A percentile compares a stretch with the other conserved stretches of the same genome.
Evolutionary conservation across 2,888 invertebrate genomes (phyloP).

Genomic region (Linnaemya tessellans): DNA sequence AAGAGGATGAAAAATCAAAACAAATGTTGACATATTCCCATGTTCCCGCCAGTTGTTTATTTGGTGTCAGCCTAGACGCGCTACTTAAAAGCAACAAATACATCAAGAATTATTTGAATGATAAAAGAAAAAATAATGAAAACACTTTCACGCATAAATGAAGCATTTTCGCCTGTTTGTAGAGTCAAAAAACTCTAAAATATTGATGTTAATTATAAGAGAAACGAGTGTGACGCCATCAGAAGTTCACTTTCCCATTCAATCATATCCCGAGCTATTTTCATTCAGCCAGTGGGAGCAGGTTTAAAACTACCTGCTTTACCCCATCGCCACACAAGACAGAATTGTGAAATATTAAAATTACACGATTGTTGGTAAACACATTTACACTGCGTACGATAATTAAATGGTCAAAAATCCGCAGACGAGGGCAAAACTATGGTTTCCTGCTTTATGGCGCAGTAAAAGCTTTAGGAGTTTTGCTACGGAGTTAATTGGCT

Average conservation of each 20-base stretch:
- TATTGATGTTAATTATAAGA: not conserved
- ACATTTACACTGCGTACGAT: not conserved
- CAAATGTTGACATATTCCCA: not conserved
- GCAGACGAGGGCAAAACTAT: too few relatives aligned
- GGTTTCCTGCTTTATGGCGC: too few relatives aligned
- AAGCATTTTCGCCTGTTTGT: not conserved
- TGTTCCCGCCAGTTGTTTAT: not conserved
- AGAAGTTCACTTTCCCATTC: not conserved
- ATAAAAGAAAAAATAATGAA: not conserved
- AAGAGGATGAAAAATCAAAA: not conserved
- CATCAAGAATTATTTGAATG: not conserved
- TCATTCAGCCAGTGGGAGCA: not conserved
- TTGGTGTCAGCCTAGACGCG: not conserved
- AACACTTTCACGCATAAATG: not conserved
- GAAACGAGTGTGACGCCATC: not conserved
- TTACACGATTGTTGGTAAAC: not conserved
- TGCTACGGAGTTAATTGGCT: too few relatives aligned
- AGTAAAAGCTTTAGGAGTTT: too few relatives aligned
- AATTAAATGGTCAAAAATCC: not conserved
- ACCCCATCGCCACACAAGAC: not conserved
- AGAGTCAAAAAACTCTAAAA: not conserved
- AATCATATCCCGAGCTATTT: not conserved
- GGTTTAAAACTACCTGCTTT: not conserved
- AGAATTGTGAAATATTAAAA: not conserved
- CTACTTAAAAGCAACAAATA: not conserved